Percentiles rank a stretch among this genome's conserved stretches.
These are phyloP conservation scores for Smittia sp. DNA, from an alignment of 2,888 invertebrate species.

Conservation along the genomic window DNA sequence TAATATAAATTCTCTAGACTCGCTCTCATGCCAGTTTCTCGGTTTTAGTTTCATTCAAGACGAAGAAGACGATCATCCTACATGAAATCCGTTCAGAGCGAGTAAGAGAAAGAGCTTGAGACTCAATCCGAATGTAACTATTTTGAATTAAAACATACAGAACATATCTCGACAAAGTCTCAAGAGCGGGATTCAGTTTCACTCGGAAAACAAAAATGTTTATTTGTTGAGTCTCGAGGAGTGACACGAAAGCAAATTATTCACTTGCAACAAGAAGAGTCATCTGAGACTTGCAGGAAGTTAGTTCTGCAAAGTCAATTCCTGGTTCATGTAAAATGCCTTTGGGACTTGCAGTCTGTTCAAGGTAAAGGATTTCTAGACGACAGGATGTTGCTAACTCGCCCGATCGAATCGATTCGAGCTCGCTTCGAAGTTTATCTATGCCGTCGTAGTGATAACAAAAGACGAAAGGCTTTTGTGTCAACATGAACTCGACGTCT, in stretches of 20 bases:
- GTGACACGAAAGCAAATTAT: conserved; percentile 26
- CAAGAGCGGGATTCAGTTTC: background rate
- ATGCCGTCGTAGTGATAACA: background rate
- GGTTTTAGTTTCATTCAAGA: background rate
- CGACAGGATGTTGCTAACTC: background rate
- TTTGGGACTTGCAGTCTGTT: background rate
- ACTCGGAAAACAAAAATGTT: conserved; percentile 8
- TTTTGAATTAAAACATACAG: conserved; percentile 28
- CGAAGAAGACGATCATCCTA: conserved; percentile 1
- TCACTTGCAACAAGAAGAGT: conserved; percentile 12
- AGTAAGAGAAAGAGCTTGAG: background rate
- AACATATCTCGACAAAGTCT: conserved; percentile 13
- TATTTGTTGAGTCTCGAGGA: conserved; percentile 9
- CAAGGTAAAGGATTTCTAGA: background rate
- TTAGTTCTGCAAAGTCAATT: background rate
- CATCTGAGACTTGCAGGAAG: background rate
- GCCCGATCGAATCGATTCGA: background rate
- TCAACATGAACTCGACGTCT: background rate
- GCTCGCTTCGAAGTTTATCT: background rate
- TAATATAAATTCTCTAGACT: background rate
- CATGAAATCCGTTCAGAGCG: background rate
- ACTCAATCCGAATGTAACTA: conserved; percentile 11
- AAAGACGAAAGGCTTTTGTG: background rate
- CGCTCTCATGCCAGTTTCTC: too few relatives aligned
- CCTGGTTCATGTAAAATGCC: background rate